Base-by-base conservation (phyloP, 1,140 invertebrate species). In the Berghia stephanieae region DNA sequence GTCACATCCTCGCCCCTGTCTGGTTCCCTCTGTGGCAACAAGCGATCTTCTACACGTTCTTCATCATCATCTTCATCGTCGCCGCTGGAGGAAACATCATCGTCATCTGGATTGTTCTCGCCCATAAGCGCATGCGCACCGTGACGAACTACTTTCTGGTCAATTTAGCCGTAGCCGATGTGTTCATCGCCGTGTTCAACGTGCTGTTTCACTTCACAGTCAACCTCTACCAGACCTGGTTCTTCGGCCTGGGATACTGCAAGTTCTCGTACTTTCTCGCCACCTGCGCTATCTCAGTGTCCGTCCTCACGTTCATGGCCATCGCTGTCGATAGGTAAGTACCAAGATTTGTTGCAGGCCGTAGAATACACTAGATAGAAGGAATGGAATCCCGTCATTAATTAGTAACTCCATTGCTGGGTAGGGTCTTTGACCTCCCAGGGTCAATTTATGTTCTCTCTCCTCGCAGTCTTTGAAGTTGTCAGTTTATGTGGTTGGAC, bases 61-160 rank as follows among this genome's bases (percentile, higher is more conserved):
- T 96, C 87, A 93, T 93, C 0, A 92, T 92, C 0, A 97, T 98
- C 94, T 95, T 98, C 66, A 91, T 95, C 74, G 94, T 97, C 55
- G 95, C 96, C n/a, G 95, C 96, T 16, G 93, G 94, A 42, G 96
- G 96, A 0, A 98, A 98, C 88, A 89, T 97, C 44, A 96, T 98
- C 80, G 96, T 98, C 60, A 96, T 98, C 81, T 97, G 96, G 94
- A 98, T 98, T 79, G 96, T 98, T 2, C 87, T 97, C 49, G 94
- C 95, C 21, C 91, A 92, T 90, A 93, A 95, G 78, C 91, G 95
- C 75, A 98, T 98, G 96, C 90, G 96, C 63, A 97, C 96, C 0
- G 96, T 98, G 3, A 98, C 96, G 67, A 98, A 98, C 90, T 98
- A 98, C 86, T 97, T 98, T 88, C 90, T 98, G 63, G 94, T 98